These are phyloP conservation scores for Cydia fagiglandana DNA, from an alignment of 1,140 invertebrate species.

Conservation along the genomic window DNA sequence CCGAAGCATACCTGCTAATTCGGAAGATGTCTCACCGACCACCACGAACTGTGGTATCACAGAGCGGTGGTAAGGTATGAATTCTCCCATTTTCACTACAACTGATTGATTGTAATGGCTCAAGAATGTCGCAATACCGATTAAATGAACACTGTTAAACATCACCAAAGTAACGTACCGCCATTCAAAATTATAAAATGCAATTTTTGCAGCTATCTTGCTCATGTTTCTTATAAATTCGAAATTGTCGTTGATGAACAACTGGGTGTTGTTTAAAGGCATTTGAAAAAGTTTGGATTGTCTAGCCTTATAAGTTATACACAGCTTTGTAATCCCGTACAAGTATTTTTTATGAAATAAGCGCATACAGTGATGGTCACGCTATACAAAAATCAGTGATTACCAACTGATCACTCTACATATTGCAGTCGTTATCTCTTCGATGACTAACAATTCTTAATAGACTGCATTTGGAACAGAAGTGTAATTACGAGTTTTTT, in stretches of 20 bases:
- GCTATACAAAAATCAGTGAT: slow-evolving; percentile 14
- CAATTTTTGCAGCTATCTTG: slow-evolving; percentile 52
- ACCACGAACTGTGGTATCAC: slow-evolving; percentile 54
- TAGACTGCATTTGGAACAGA: background rate
- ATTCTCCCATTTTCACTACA: slow-evolving; percentile 49
- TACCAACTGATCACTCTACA: background rate
- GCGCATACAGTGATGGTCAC: background rate
- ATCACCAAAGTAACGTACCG: slow-evolving; percentile 54
- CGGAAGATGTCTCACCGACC: slow-evolving; percentile 48
- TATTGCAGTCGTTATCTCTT: slow-evolving; percentile 17
- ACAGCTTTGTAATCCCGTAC: background rate
- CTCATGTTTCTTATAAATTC: slow-evolving; percentile 42
- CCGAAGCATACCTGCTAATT: slow-evolving; percentile 47
- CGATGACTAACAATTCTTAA: slow-evolving; percentile 5
- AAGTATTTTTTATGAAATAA: background rate
- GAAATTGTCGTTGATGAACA: slow-evolving; percentile 33
- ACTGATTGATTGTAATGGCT: slow-evolving; percentile 49
- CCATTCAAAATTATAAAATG: slow-evolving; percentile 60
- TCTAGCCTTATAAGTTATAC: background rate
- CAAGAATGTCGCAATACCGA: slow-evolving; percentile 49
- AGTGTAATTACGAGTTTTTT: background rate
- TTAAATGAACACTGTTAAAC: slow-evolving; percentile 42
- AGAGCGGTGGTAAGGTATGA: slow-evolving; percentile 34
- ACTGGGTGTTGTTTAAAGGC: background rate
- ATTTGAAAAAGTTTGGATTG: background rate